phyloP scores from a whole-genome alignment of 2,888 invertebrate genomes.

The Pristionchus japonicus region DNA sequence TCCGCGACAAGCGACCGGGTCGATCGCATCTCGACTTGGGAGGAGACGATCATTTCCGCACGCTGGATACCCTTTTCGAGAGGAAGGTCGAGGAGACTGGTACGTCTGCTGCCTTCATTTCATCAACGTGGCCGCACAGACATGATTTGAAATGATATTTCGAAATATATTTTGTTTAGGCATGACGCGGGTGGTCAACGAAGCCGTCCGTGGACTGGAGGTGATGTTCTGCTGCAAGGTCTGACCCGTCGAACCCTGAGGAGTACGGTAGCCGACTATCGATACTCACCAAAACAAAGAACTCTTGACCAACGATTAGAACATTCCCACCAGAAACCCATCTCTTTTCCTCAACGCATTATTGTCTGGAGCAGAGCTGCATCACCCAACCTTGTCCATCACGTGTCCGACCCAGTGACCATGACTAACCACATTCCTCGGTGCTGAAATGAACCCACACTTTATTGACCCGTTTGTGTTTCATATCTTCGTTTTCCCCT shows the following conservation, averaged over 20 bases:
- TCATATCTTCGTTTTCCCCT: conserved; percentile 22
- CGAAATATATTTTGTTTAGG: not conserved
- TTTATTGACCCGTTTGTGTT: not conserved
- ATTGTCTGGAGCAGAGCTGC: too few relatives aligned
- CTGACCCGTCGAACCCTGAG: conserved; percentile 15
- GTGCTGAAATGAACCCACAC: not conserved
- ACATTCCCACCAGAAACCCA: too few relatives aligned
- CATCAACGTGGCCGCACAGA: not conserved
- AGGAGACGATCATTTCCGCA: conserved; percentile 22
- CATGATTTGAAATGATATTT: not conserved
- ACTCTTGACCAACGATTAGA: too few relatives aligned
- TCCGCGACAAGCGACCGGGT: not conserved
- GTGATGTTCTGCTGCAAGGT: conserved; percentile 45
- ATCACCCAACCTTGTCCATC: too few relatives aligned
- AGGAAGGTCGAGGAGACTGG: conserved; percentile 27
- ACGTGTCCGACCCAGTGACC: conserved; percentile 1
- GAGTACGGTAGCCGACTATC: conserved; percentile 2
- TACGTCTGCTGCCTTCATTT: too few relatives aligned
- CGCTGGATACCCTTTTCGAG: conserved; percentile 26
- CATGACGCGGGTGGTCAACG: not conserved
- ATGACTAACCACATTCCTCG: not conserved
- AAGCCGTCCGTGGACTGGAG: not conserved
- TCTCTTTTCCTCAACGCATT: too few relatives aligned
- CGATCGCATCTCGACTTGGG: not conserved
- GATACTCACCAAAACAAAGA: too few relatives aligned